Evolutionary conservation across 2,888 invertebrate species (phyloP), one percentile per base, ranked within the genome.

Genomic region (Conistra vaccinii): DNA sequence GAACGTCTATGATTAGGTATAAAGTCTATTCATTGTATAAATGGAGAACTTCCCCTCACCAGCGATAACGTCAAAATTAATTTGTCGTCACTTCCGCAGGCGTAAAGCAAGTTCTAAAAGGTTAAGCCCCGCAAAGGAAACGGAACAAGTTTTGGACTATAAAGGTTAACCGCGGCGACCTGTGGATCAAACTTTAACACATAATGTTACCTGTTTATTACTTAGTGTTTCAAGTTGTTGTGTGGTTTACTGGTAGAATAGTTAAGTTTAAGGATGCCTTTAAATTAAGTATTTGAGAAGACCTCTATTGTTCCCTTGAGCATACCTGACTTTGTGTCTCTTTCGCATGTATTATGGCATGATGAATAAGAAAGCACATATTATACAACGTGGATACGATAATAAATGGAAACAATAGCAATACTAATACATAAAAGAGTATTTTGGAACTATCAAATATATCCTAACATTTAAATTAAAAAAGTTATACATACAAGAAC

Each of bases 151-250:
- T 83, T 76, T 7, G 70, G 82, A 57, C 68, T 60, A 58, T 76
- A 67, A 72, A 70, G 83, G 81, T 76, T 73, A 83, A 83, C 85
- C 81, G 60, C 72, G 62, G 48, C 81, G 69, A 81, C 81, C 71
- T 76, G 85, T 76, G 69, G 72, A 73, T 77, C 82, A 73, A 77
- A 81, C 70, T 84, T 62, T 68, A 70, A 85, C 73, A 77, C 63
- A 70, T 69, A 72, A 76, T 76, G 72, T 67, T 72, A 85, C 81
- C 60, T 81, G 65, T 67, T 80, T 77, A 82, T 69, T 57, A 63
- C 55, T 57, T 53, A 81, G 32, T 68, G 39, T 57, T 76, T 20
- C 48, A 26, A 58, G 45, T 62, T 55, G 58, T 55, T 63, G 6
- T 32, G 51, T 68, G 71, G 83, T 65, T 69, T 68, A 82, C 45